Evolutionary conservation across 2,888 invertebrate species (phyloP), one percentile per base, ranked within the genome.

Genomic region (Coleophora flavipennella): DNA sequence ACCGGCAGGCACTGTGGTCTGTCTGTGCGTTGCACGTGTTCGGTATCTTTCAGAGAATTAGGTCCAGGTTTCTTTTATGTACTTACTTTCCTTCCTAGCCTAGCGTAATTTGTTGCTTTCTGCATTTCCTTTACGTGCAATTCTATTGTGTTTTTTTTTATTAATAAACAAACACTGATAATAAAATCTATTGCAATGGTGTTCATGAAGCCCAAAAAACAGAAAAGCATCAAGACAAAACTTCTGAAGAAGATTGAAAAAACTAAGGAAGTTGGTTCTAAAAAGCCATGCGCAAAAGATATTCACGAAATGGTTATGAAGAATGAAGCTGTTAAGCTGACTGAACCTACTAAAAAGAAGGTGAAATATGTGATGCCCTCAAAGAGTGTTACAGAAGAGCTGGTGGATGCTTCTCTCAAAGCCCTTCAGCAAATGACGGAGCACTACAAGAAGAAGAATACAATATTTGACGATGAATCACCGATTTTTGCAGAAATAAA

Each of bases 401-500:
- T 73, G 1, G 63, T 78, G 8, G 55, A 55, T 38, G 57, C 59
- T n/a, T 67, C 68, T 49, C 53, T 84, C 38, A 54, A 46, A 41
- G 78, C 78, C 10, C 53, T 84, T 35, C 57, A 71, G 36, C 62
- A 73, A 43, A 49, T 83, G 41, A 49, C 62, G 10, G 46, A 48
- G 26, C 57, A 63, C 36, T 57, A 67, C 32, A 70, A 67, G 42
- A 72, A 75, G 33, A 79, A 73, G 41, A 83, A 80, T 44, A 55
- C 61, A n/a, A 65, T 91, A 32, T 87, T 91, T 50, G 80, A 86
- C 13, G 86, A 83, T 31, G 88, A 87, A 48, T 71, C 79, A 41
- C 83, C 87, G 9, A 74, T 91, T 55, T 87, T 88, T 58, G 68
- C 89, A 36, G 88, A 88, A 72, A 72, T 91, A 14, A 80, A 78